phyloP scores from a whole-genome alignment of 2,888 invertebrate species.

The Furcula furcula region DNA sequence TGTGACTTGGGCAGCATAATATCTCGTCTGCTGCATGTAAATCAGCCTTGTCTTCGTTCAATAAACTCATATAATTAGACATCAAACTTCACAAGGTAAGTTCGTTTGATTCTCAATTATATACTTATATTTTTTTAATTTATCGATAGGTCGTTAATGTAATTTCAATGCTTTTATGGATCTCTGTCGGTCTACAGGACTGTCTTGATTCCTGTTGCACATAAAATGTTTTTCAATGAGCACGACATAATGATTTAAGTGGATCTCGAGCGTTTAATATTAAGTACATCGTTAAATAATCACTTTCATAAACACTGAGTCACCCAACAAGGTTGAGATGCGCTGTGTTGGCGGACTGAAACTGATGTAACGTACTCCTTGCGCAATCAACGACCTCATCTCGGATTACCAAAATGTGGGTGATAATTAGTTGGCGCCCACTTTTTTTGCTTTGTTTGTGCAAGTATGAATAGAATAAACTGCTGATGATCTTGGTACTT shows the following conservation, averaged over 20 bases:
- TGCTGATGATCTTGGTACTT: slow-evolving; percentile 9
- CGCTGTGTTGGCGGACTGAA: slow-evolving; percentile 51
- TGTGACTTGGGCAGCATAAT: no score
- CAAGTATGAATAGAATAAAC: slow-evolving; percentile 31
- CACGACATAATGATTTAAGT: background rate
- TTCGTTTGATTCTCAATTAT: no score
- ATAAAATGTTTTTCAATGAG: no score
- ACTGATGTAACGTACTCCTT: slow-evolving; percentile 44
- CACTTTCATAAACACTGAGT: slow-evolving; percentile 67
- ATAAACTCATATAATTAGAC: no score
- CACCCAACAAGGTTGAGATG: slow-evolving; percentile 43
- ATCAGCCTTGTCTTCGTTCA: no score
- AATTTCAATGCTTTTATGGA: no score
- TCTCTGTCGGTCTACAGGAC: no score
- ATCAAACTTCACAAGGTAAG: no score
- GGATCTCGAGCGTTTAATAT: background rate
- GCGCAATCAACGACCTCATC: slow-evolving; percentile 48
- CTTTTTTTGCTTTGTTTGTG: slow-evolving; percentile 33
- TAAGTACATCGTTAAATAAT: background rate
- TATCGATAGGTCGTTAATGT: no score
- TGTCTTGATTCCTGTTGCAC: no score
- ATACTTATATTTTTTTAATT: no score
- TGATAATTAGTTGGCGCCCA: slow-evolving; percentile 51
- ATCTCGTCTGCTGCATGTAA: no score
- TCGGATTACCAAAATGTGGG: slow-evolving; percentile 45